Conservation (phyloP, 2,888 invertebrate genomes). For the Beris morrisii region DNA sequence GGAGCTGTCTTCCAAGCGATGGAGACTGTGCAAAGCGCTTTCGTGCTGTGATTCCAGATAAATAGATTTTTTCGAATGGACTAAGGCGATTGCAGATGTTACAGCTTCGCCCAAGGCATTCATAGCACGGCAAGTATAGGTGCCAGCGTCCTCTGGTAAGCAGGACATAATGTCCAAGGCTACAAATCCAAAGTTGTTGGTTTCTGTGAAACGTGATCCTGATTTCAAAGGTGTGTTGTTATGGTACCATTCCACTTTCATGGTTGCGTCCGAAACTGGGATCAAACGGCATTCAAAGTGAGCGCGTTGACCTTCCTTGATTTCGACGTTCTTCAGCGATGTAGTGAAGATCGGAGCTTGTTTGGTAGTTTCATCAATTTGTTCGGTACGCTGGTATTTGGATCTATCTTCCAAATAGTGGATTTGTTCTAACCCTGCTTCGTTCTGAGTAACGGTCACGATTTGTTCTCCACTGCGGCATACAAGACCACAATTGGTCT, state of each 20-base stretch:
- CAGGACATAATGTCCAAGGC: conserved; percentile 95
- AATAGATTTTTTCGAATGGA: conserved; percentile 83
- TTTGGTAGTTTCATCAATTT: conserved; percentile 79
- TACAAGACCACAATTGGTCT: conserved; percentile 72
- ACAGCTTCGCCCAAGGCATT: conserved; percentile 92
- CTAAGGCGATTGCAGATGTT: conserved; percentile 83
- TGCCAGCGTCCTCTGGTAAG: conserved; percentile 94
- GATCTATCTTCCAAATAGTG: conserved; percentile 85
- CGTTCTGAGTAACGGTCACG: conserved; percentile 82
- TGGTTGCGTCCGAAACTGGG: conserved; percentile 88
- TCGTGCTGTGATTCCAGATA: conserved; percentile 88
- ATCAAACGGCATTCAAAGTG: conserved; percentile 94
- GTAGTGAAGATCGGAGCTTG: conserved; percentile 94
- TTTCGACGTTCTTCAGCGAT: conserved; percentile 86
- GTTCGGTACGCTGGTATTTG: conserved; percentile 73
- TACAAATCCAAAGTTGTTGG: conserved; percentile 96
- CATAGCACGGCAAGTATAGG: conserved; percentile 90
- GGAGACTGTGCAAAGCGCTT: conserved; percentile 76
- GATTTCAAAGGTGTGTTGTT: conserved; percentile 88
- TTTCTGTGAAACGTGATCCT: conserved; percentile 93
- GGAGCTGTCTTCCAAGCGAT: conserved; percentile 78
- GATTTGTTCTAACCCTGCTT: conserved; percentile 85
- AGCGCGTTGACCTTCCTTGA: conserved; percentile 91
- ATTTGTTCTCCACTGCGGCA: conserved; percentile 80
- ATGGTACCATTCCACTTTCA: conserved; percentile 96